Evolutionary conservation across 1,140 invertebrate species (phyloP), one percentile per base, ranked within the genome.

Genomic region (Vanessa tameamea): DNA sequence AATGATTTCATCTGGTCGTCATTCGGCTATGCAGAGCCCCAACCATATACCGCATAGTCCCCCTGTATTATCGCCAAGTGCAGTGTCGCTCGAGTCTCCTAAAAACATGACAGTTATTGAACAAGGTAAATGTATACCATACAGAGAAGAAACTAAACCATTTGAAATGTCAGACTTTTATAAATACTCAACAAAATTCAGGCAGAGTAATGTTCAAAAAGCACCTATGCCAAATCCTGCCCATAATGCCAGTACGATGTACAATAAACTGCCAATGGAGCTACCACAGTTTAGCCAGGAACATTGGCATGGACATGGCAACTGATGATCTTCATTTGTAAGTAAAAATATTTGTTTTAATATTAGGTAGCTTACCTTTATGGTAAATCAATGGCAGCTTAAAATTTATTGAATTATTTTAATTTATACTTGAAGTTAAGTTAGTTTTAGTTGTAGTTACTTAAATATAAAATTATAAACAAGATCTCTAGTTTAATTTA

Each of bases 91-190:
- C 75, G 95, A 96, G 78, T 96, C 95, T 12, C 96, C 96, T 1
- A 96, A 96, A 83, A 97, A 96, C 87, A 95, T 97, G 82, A 97
- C 96, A 1, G 94, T 98, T 0, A 97, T 98, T 16, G 96, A 97
- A 82, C 95, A 96, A 47, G 97, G 97, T 26, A 97, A 97, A 76
- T 98, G 96, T 92, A 97, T 98, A 83, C 97, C 97, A 0, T 98
- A 98, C 84, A 95, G 97, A 79, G 98, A 99, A 93, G 96, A 98
- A 47, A 97, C 97, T 0, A 99, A 99, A 89, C 98, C 98, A 14
- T 99, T 98, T 91, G 98, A 99, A 93, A 98, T 98, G 96, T 96
- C 97, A 0, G 98, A 99, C 89, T 99, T 98, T 93, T 99, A 99
- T 92, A 99, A 99, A 92, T 99, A 99, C 87, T 98, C 98, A 64